These are phyloP conservation scores for Metaphire vulgaris DNA, from an alignment of 1,140 invertebrate species.

Conservation along the genomic window DNA sequence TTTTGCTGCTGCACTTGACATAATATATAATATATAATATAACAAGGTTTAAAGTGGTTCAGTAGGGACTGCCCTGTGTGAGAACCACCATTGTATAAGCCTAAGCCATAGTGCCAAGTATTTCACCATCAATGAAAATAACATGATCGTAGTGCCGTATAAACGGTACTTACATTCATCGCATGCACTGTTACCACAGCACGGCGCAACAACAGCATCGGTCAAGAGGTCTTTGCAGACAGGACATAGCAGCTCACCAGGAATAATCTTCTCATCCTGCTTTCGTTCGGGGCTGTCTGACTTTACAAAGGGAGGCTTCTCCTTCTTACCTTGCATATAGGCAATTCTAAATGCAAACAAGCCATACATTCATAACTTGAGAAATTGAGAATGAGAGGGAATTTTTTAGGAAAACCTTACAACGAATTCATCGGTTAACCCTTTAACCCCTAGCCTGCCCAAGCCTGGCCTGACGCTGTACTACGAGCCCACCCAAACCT, in stretches of 20 bases:
- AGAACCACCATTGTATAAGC: too few species aligned
- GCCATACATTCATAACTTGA: slow-evolving; percentile 31
- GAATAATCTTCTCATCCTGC: slow-evolving; percentile 59
- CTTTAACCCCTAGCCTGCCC: too few species aligned
- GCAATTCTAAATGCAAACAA: slow-evolving; percentile 65
- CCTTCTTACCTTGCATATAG: slow-evolving; percentile 67
- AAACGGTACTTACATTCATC: slow-evolving; percentile 92
- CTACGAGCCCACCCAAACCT: too few species aligned
- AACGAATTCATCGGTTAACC: not conserved
- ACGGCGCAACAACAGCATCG: slow-evolving; percentile 93
- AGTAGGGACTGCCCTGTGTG: too few species aligned
- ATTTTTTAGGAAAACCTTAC: not conserved
- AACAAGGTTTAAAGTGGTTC: too few species aligned
- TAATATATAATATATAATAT: too few species aligned
- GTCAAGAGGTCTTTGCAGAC: slow-evolving; percentile 87
- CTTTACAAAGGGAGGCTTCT: slow-evolving; percentile 60
- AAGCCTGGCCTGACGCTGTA: too few species aligned
- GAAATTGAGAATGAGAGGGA: too few species aligned
- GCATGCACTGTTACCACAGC: slow-evolving; percentile 95
- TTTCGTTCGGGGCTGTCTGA: slow-evolving; percentile 41
- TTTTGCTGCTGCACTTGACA: too few species aligned
- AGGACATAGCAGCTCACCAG: slow-evolving; percentile 80
- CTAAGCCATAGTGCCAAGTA: too few species aligned
- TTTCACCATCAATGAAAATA: too few species aligned
- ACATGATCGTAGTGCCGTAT: too few species aligned